Percentiles rank a stretch among this genome's conserved stretches.
Conservation (phyloP, 2,797 vertebrate species). For the Brachymystax lenok region DNA sequence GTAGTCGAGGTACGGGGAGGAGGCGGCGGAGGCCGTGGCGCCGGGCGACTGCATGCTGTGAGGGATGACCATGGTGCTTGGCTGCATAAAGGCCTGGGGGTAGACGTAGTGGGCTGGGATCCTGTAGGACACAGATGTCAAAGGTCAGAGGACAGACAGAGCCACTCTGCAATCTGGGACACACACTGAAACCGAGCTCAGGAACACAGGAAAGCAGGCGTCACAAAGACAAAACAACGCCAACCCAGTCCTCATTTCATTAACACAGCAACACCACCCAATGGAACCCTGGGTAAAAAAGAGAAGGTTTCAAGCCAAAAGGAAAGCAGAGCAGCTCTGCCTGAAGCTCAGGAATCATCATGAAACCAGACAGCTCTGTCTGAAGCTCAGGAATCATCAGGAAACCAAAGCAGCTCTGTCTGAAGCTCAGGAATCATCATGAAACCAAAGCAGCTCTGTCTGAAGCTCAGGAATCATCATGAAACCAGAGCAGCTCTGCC, state of each 20-base stretch:
- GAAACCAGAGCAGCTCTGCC: no score
- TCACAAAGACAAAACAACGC: conserved; percentile 79
- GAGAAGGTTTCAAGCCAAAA: conserved; percentile 67
- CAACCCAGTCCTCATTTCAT: conserved; percentile 88
- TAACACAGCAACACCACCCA: conserved; percentile 97
- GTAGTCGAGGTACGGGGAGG: conserved; percentile 95
- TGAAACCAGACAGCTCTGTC: conserved; percentile 12
- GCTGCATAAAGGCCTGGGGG: conserved; percentile 95
- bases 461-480: conserved; percentile 82
- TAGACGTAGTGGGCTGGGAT: conserved; percentile 97
- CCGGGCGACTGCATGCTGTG: conserved; percentile 86
- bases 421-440: conserved; percentile 82
- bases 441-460: no score
- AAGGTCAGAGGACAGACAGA: conserved; percentile 43
- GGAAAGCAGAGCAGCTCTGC: conserved; percentile 48
- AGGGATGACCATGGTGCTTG: conserved; percentile 87
- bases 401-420: no score
- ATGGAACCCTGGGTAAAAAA: conserved; percentile 56
- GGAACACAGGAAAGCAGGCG: conserved; percentile 84
- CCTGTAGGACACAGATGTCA: conserved; percentile 79
- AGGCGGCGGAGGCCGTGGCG: conserved; percentile 79
- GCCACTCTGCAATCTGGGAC: conserved; percentile 1
- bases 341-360: conserved; percentile 86
- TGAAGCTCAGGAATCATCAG: conserved; percentile 82
- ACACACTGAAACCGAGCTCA: conserved; percentile 46